Conservation (phyloP, 37 sponge, comb jelly and placozoan genomes). For the Theonella swinhoei region DNA sequence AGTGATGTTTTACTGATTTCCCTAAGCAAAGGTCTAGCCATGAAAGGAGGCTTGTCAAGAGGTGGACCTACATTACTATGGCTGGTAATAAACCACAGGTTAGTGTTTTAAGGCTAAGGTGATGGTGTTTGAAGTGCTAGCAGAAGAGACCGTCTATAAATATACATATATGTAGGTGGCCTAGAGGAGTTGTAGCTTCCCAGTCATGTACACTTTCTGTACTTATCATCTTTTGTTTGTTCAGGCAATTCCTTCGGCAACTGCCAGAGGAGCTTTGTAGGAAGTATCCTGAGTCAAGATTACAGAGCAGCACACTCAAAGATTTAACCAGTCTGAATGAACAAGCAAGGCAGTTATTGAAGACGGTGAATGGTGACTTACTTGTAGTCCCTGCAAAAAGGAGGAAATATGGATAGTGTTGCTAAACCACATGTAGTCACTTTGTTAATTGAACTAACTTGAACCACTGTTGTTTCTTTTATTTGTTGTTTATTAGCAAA, state of each 20-base stretch:
- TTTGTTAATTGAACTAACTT: too few species aligned
- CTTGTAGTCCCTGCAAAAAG: not conserved
- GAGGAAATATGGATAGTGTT: too few species aligned
- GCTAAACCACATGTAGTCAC: too few species aligned
- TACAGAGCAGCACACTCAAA: not conserved
- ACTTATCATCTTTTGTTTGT: not conserved
- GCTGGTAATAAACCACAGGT: constrained; percentile 18
- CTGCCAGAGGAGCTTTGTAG: not conserved
- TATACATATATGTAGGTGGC: too few species aligned
- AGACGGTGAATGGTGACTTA: not conserved
- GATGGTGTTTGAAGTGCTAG: not conserved
- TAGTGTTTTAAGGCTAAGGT: not conserved
- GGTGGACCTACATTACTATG: constrained; percentile 14
- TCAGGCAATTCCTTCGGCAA: not conserved
- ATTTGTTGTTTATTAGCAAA: too few species aligned
- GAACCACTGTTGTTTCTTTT: too few species aligned
- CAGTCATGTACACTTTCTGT: not conserved
- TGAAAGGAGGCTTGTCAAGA: not conserved
- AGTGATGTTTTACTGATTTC: constrained; percentile 1
- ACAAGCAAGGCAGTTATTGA: not conserved
- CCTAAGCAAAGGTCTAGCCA: not conserved
- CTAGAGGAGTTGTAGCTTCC: not conserved
- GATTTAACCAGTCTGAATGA: not conserved
- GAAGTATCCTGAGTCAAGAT: not conserved
- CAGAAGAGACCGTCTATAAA: not conserved